Base-by-base conservation (phyloP, 1,140 invertebrate species). In the Monomorium pharaonis region DNA sequence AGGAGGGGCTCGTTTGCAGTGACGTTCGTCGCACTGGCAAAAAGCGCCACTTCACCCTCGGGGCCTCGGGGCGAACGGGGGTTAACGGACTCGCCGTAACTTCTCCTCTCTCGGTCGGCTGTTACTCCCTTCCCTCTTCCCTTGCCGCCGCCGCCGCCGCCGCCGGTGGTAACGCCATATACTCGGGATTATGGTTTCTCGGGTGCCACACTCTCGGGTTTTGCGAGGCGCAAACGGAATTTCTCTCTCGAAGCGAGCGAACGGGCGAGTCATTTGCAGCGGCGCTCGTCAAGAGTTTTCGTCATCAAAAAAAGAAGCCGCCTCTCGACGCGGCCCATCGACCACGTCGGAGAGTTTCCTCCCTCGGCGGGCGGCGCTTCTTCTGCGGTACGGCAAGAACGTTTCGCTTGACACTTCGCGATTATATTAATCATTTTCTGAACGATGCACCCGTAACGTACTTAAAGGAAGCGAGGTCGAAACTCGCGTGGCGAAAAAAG, bases 391-490 rank as follows among this genome's bases (percentile, higher is more conserved):
- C 58, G 77, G 18, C 69, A 76, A 84, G 27, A 60, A 84, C 51
- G 54, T 18, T 37, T 63, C 47, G 37, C 76, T 80, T 80, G 77
- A 80, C 77, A 80, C 62, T 49, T 37, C 3, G 63, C 63, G 77
- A 80, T 80, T 80, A 70, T 70, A 80, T 80, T 80, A 80, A 80
- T 80, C 77, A 80, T 30, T 42, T 69, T 80, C 63, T 54, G 77
- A 80, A 33, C 24, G 44, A 69, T 69, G 77, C 47, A 30, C 16
- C 47, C 47, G 62, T n/a, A 42, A 69, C 16, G 18, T 54, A 56
- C 42, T 54, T 27, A 42, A 54, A n/a, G n/a, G 47, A 14, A 4
- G 33, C 30, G 63, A 63, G 77, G 70, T 80, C 77, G 56, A 77
- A 77, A 58, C 24, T 62, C 74, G 63, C 1, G 47, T 27, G 47